Conservation (phyloP, 2,888 invertebrate genomes). For the Trileptium ribeirensis region DNA sequence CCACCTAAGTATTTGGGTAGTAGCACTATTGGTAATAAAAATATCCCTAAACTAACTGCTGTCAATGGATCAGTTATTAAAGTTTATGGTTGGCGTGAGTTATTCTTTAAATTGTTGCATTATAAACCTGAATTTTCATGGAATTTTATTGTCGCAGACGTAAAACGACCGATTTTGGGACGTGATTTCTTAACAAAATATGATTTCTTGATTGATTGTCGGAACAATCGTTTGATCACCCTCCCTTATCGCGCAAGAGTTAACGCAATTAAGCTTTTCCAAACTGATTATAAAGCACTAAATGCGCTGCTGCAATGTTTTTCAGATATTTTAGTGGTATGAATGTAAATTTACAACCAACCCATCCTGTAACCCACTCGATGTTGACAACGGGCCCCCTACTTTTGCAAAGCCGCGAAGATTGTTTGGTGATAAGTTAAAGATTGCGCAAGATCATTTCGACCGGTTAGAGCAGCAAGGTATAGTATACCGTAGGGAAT, state of each 20-base stretch:
- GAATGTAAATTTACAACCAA: not conserved
- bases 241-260: not conserved
- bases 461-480: not conserved
- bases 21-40: not conserved
- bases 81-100: not conserved
- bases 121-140: not conserved
- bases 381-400: not conserved
- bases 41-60: not conserved
- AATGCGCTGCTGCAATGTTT: not conserved
- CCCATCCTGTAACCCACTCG: not conserved
- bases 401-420: not conserved
- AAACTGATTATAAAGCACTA: not conserved
- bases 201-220: not conserved
- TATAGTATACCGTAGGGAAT: not conserved
- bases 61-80: not conserved
- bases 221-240: not conserved
- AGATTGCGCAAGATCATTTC: not conserved
- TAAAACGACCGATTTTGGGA: not conserved
- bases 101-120: not conserved
- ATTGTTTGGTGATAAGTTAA: conserved; percentile 5
- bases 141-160: not conserved
- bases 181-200: not conserved
- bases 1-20: not conserved
- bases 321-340: not conserved
- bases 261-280: not conserved